Conservation (phyloP, 2,113 vertebrate species). For the Pipra filicauda region DNA sequence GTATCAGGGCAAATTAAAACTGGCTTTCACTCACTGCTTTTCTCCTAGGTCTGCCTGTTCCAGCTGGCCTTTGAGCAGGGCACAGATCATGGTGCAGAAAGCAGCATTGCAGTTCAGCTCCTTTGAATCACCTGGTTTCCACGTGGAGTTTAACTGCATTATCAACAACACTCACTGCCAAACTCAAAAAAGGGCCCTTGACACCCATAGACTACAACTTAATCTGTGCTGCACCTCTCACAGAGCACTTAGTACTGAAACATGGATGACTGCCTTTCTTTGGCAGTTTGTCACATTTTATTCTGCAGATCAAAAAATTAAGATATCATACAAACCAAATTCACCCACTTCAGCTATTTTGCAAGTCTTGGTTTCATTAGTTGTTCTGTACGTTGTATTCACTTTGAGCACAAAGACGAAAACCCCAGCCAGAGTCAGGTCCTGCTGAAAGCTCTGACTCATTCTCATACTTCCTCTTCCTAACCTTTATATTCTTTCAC, state of each 20-base stretch:
- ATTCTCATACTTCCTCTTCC: slow-evolving; percentile 40
- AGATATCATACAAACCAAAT: slow-evolving; percentile 11
- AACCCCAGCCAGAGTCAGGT: slow-evolving; percentile 21
- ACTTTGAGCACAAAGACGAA: slow-evolving; percentile 42
- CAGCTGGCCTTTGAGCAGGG: neutral
- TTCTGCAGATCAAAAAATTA: slow-evolving; percentile 23
- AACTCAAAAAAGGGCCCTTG: neutral
- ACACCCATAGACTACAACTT: neutral
- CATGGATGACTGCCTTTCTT: slow-evolving; percentile 7
- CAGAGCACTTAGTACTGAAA: slow-evolving; percentile 8
- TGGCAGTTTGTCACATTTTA: slow-evolving; percentile 8
- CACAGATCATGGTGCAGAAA: neutral
- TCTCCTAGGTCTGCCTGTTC: neutral
- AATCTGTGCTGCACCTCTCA: slow-evolving; percentile 16
- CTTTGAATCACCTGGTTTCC: neutral
- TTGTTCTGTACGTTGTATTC: neutral
- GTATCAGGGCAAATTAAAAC: neutral
- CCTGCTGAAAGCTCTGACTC: slow-evolving; percentile 55
- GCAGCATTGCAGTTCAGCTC: neutral
- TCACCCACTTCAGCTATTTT: slow-evolving; percentile 32
- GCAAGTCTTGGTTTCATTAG: slow-evolving; percentile 29
- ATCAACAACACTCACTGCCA: neutral
- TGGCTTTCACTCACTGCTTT: neutral
- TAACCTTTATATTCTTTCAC: neutral
- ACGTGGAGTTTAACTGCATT: slow-evolving; percentile 8